Evolutionary conservation across 2,888 invertebrate genomes (phyloP), one percentile per base, ranked within the genome.

Genomic region (Trichopoda pennipes): DNA sequence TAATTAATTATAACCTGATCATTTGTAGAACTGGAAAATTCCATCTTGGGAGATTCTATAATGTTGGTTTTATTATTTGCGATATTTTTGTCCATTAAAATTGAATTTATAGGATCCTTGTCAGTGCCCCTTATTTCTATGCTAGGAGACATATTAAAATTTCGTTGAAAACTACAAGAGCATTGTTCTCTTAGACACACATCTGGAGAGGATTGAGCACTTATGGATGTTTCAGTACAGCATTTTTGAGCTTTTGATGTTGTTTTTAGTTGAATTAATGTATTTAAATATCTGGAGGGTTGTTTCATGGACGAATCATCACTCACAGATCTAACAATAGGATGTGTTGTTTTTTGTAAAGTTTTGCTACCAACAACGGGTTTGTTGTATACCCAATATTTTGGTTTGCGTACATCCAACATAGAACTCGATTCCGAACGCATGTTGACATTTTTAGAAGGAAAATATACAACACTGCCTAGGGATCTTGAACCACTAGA

Each of bases 381-480:
- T 17, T 60, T 61, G 17, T 32, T 42, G 63, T 63, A 21, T 55
- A 44, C 38, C 79, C 80, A 28, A 69, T 53, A 88, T 47, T 78
- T 69, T 2, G 86, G 85, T 35, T 85, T 85, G 1, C 86, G 85
- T 64, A 84, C 70, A 68, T 84, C 81, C 3, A 74, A 55, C 55
- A 84, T 80, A 17, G 85, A 80, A 58, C 69, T 84, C 1, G 84
- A 81, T 49, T 77, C 79, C 9, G 84, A 69, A 47, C 81, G 83
- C 28, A 84, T 75, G 75, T 75, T 85, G 12, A 84, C 78, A 49
- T 69, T 69, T 51, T 77, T 77, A 0, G 72, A 75, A n/a, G 83
- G 86, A 56, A 92, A 93, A 0, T 93, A 92, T 0, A 92, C 91
- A 55, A 92, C 92, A 0, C 93, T 93, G 84, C 91, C 92, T 10